A percentile compares a stretch with the other conserved stretches of the same genome.
phyloP scores from a whole-genome alignment of 2,113 vertebrate species.

The Crotalus tigris region DNA sequence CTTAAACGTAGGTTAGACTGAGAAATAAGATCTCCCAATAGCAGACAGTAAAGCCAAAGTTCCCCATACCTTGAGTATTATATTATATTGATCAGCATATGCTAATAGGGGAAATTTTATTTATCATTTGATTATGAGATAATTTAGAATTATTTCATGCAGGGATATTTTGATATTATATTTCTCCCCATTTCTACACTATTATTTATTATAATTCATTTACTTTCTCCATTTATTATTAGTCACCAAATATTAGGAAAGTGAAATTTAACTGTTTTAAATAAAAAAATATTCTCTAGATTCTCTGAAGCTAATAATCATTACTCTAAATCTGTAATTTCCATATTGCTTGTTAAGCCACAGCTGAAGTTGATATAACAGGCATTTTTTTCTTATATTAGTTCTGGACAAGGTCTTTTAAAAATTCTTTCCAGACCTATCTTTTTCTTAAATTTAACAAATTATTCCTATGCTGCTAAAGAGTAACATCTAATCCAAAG shows the following conservation, averaged over 20 bases:
- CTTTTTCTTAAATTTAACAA: conserved; percentile 31
- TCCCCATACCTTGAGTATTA: not conserved
- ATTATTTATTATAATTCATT: not conserved
- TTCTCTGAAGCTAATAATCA: not conserved
- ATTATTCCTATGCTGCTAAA: conserved; percentile 39
- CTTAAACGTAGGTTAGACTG: not conserved
- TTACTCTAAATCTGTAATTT: conserved; percentile 16
- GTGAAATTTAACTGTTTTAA: not conserved
- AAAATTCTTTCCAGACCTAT: conserved; percentile 34
- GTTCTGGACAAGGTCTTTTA: rapidly evolving
- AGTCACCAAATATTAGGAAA: not conserved
- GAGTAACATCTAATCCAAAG: conserved; percentile 25
- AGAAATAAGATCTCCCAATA: not conserved
- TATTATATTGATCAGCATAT: not conserved
- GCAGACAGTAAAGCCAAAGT: not conserved
- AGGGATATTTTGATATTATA: not conserved
- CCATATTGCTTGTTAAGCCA: conserved; percentile 31
- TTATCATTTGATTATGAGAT: not conserved
- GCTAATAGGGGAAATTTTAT: not conserved
- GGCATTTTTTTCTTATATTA: not conserved
- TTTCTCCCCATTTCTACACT: not conserved
- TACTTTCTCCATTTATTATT: not conserved
- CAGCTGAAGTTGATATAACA: not conserved
- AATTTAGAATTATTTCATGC: not conserved
- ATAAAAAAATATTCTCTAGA: conserved; percentile 17